Evolutionary conservation across 2,888 invertebrate genomes (phyloP).

Genomic region (Eupeodes luniger): DNA sequence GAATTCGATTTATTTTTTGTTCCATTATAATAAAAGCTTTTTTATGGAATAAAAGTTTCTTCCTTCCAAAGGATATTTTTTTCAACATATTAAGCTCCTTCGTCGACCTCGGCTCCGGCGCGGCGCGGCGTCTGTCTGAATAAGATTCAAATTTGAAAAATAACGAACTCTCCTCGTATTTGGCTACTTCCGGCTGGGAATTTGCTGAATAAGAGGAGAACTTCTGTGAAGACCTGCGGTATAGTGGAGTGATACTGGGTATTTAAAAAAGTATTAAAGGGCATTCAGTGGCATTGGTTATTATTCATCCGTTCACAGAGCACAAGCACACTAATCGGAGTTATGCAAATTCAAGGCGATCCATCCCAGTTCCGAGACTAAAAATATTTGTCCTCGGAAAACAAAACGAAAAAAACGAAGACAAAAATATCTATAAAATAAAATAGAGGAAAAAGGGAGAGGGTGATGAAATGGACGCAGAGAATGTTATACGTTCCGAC

Average conservation of each 20-base stretch:
- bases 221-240: background rate
- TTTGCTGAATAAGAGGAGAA: constrained; percentile 61
- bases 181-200: constrained; percentile 44
- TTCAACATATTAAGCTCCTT: constrained; percentile 25
- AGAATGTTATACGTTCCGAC: background rate
- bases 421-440: background rate
- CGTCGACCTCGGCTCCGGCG: too few relatives aligned
- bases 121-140: background rate
- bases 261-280: constrained; percentile 15
- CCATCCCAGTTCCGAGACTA: constrained; percentile 33
- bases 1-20: background rate
- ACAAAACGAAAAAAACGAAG: background rate
- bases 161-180: constrained; percentile 22
- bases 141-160: constrained; percentile 52
- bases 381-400: constrained; percentile 56
- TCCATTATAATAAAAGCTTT: background rate
- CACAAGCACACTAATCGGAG: constrained; percentile 56
- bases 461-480: background rate
- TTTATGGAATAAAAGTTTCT: background rate
- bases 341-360: constrained; percentile 64
- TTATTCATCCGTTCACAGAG: constrained; percentile 49
- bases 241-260: background rate
- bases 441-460: background rate
- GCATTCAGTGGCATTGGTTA: constrained; percentile 56
- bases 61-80: constrained; percentile 1